Base-by-base conservation (phyloP, 2,888 invertebrate genomes). In the Agriopis leucophaearia region DNA sequence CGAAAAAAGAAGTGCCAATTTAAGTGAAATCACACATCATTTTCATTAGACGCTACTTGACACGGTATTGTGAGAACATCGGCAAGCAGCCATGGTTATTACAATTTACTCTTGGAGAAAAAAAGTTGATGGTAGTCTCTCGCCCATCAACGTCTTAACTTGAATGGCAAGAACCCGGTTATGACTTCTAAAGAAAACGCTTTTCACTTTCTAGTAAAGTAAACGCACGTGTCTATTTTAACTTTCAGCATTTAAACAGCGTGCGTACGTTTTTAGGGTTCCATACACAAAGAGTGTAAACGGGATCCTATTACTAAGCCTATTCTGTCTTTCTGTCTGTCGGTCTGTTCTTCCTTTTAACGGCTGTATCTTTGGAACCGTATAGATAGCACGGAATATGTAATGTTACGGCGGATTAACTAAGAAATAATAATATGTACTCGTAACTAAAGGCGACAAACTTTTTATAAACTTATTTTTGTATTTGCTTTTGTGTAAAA, bases 11-110 rank as follows among this genome's bases (percentile, higher is more conserved):
- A 52, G 48, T 60, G 60, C 45, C 66, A 56, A 66, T 66, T 50
- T 56, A 51, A 61, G 66, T 54, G 66, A 66, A 66, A 61, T 61
- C 51, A 56, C 50, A 56, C 51, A 61, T 56, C 50, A 66, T 66
- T 66, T 61, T 55, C 58, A 50, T 66, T 66, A 54, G 59, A 59
- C 12, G 59, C 59, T 51, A 50, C 66, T 66, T 61, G 60, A 60
- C 55, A 44, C 36, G 35, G 35, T 45, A 52, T 58, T 58, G 57
- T 57, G 36, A 48, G 27, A 56, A 35, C 44, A 51, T 57, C 38
- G 7, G 58, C 40, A 54, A 65, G 54, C 47, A 48, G 9, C 27
- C 35, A 12, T 15, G 8, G 50, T 47, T 63, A 51, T 54, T 58
- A 58, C 57, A 58, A 58, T 54, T 52, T 27, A 35, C n/a, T 16